Evolutionary conservation across 2,113 vertebrate genomes (phyloP).

Genomic region (Anolis carolinensis): DNA sequence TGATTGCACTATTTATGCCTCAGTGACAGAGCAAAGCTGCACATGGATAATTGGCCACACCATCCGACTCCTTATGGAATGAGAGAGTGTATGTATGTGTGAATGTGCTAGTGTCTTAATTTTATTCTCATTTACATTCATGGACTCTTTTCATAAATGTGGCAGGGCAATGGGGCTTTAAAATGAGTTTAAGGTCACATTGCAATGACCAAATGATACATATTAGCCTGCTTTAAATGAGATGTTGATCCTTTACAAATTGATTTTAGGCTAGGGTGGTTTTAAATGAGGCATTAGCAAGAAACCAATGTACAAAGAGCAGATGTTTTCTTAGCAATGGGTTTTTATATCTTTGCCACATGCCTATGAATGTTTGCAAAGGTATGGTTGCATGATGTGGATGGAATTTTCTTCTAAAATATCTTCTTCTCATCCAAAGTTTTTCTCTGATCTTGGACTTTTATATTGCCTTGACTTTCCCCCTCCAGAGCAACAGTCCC

Average conservation of each 20-base stretch:
- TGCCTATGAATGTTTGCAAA: neutral
- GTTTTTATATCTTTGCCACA: neutral
- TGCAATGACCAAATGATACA: slow-evolving; percentile 1
- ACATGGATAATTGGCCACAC: neutral
- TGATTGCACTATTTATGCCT: slow-evolving; percentile 16
- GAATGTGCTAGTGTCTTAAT: neutral
- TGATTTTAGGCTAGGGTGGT: neutral
- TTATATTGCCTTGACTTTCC: neutral
- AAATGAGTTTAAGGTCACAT: slow-evolving; percentile 20
- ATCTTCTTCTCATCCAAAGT: neutral
- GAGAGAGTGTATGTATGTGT: neutral
- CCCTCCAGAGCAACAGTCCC: too few species aligned
- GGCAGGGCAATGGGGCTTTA: neutral
- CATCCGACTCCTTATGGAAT: neutral
- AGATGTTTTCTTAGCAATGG: neutral
- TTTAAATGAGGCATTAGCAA: slow-evolving; percentile 15
- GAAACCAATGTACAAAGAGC: neutral
- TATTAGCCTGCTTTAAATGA: neutral
- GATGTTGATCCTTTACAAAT: slow-evolving; percentile 25
- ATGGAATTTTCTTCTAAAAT: neutral
- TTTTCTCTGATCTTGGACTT: neutral
- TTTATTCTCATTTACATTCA: neutral
- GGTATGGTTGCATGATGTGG: neutral
- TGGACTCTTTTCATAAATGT: neutral
- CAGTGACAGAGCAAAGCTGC: neutral